Base-by-base conservation (phyloP, 2,888 invertebrate genomes). In the Diogma glabrata region DNA sequence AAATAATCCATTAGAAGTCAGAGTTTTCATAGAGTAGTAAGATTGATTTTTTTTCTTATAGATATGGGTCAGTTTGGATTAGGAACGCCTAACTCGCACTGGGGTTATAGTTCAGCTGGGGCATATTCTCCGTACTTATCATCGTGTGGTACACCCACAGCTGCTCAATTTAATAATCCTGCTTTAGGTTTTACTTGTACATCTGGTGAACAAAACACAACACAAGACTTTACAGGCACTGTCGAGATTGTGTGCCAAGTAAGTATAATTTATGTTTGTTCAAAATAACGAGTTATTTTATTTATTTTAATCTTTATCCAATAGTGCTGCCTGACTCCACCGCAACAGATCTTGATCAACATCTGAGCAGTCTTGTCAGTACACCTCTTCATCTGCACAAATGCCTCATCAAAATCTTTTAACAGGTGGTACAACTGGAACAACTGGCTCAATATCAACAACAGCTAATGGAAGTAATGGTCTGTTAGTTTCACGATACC, bases 11-110 rank as follows among this genome's bases (percentile, higher is more conserved):
- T n/a, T n/a, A n/a, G n/a, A n/a, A n/a, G n/a, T n/a, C n/a, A n/a
- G n/a, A n/a, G n/a, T n/a, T n/a, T n/a, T n/a, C n/a, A n/a, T n/a
- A n/a, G n/a, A n/a, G n/a, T n/a, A n/a, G n/a, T n/a, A n/a, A 43
- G 10, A 28, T 17, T 43, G n/a, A 22, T 43, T 22, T 28, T 28
- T 4, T 12, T 28, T 28, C 28, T 28, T n/a, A 4, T 72, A 88
- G 87, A 88, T 70, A 87, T 89, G 87, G 81, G 87, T 59, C 87
- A 87, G 69, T 88, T 89, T 65, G 86, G 87, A 43, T 71, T 87
- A 64, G 84, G 87, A 67, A 83, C 86, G 61, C 82, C 86, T 60
- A 89, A 90, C 69, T 84, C 87, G 10, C 87, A 87, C 65, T 90
- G 90, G 90, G 88, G 90, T 57, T 89, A 89, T 66, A 83, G 89